Evolutionary conservation across 2,888 invertebrate species (phyloP).

Genomic region (Lagria hirta): DNA sequence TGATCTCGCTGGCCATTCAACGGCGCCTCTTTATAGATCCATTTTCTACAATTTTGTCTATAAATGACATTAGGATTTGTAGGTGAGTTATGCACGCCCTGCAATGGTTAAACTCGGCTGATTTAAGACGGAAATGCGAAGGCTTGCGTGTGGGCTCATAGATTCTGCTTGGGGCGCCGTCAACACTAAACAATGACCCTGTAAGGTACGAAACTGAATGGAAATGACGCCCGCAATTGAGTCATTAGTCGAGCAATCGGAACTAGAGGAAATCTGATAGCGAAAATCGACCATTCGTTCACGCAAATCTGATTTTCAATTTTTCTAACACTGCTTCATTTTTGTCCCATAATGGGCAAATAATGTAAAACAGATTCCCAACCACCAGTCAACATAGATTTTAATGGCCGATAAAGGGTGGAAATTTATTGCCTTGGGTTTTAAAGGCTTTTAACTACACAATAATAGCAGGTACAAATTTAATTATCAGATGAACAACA

Average conservation of each 20-base stretch:
- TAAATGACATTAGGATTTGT: too few species aligned
- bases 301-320: conserved; percentile 20
- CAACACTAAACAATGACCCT: conserved; percentile 34
- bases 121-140: conserved; percentile 24
- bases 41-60: too few species aligned
- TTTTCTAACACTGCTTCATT: conserved; percentile 10
- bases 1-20: too few species aligned
- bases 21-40: too few species aligned
- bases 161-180: conserved; percentile 34
- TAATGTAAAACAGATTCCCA: too few species aligned
- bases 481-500: too few species aligned
- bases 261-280: conserved; percentile 43
- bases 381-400: too few species aligned
- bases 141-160: conserved; percentile 33
- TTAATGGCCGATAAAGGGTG: too few species aligned
- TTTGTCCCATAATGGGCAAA: conserved; percentile 12
- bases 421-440: too few species aligned
- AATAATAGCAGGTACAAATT: too few species aligned
- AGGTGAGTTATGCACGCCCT: too few species aligned
- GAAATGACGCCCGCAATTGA: conserved; percentile 48
- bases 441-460: too few species aligned
- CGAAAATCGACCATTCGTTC: conserved; percentile 9
- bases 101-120: conserved; percentile 14
- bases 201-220: conserved; percentile 33
- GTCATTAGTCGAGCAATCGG: conserved; percentile 47